Evolutionary conservation across 2,797 vertebrate species (phyloP).

Genomic region (Danio albolineatus): DNA sequence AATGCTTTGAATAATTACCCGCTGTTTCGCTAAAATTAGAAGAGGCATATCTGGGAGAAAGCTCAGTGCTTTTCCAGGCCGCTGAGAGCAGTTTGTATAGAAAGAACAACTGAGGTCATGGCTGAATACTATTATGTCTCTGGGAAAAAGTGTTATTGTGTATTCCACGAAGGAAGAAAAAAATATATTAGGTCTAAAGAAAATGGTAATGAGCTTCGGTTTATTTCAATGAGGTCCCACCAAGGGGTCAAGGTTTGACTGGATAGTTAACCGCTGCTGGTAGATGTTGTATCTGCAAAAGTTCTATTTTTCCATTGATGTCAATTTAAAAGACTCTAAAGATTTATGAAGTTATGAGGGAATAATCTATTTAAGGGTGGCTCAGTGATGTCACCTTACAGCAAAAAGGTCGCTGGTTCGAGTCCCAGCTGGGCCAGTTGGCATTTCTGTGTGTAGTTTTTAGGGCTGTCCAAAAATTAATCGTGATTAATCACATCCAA

Average conservation of each 20-base stretch:
- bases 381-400: too few relatives aligned
- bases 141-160: background rate
- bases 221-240: background rate
- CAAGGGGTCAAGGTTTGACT: slow-evolving; percentile 11
- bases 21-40: slow-evolving; percentile 47
- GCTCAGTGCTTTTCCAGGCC: slow-evolving; percentile 21
- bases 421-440: too few relatives aligned
- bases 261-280: background rate
- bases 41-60: slow-evolving; percentile 33
- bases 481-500: too few relatives aligned
- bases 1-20: slow-evolving; percentile 43
- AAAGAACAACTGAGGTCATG: slow-evolving; percentile 32
- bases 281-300: background rate
- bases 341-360: too few relatives aligned
- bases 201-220: slow-evolving; percentile 32
- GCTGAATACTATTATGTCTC: slow-evolving; percentile 27
- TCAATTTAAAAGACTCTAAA: too few relatives aligned
- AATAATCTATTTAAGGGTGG: too few relatives aligned
- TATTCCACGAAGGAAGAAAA: background rate
- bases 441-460: too few relatives aligned
- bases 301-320: background rate
- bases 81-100: slow-evolving; percentile 22
- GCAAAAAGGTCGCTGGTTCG: too few relatives aligned
- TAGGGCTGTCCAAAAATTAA: too few relatives aligned
- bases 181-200: slow-evolving; percentile 12